These are phyloP conservation scores for Riparia riparia DNA, from an alignment of 2,113 vertebrate genomes.

Conservation along the genomic window DNA sequence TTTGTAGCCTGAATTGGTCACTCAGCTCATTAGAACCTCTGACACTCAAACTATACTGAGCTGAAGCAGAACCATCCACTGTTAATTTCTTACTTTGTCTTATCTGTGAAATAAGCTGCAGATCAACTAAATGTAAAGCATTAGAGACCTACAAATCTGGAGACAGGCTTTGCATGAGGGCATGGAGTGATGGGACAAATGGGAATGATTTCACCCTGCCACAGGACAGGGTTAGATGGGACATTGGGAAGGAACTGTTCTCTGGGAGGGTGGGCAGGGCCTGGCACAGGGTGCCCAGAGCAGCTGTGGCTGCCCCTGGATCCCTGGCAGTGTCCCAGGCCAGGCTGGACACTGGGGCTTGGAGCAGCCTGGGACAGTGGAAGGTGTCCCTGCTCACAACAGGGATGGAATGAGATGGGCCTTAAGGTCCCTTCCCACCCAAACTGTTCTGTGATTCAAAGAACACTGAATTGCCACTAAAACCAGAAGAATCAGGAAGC, in stretches of 20 bases:
- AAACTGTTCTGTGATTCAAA: background rate
- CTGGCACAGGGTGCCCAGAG: background rate
- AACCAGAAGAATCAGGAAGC: background rate
- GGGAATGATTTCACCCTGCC: background rate
- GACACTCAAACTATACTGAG: background rate
- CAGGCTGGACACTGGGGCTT: accelerated
- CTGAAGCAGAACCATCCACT: background rate
- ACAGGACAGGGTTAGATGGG: background rate
- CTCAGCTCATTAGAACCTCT: background rate
- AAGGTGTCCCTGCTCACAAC: background rate
- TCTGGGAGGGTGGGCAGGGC: accelerated
- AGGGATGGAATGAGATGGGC: background rate
- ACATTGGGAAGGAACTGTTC: accelerated
- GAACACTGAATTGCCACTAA: background rate
- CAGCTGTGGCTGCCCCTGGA: background rate
- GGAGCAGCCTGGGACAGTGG: accelerated
- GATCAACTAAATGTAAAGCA: background rate
- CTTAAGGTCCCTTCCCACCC: background rate
- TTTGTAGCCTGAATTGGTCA: background rate
- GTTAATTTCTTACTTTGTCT: background rate
- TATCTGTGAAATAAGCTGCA: background rate
- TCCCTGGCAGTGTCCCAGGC: background rate
- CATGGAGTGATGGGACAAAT: background rate
- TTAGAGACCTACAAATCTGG: background rate
- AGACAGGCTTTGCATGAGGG: background rate